Conservation (phyloP, 2,888 invertebrate species). For the Zelleria hepariella region DNA sequence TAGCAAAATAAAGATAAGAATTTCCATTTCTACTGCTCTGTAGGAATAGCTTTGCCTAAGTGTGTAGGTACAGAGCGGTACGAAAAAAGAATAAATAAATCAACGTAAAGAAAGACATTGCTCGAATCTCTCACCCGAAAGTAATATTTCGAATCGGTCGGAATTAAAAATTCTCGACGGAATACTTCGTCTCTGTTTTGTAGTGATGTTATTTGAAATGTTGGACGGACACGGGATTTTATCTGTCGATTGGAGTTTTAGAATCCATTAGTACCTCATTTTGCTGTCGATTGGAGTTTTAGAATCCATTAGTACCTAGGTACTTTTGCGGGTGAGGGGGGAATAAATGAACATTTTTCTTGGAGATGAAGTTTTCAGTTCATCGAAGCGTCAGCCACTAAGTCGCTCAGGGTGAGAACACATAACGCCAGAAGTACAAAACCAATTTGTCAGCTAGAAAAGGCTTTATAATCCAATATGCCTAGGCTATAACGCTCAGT, state of each 20-base stretch:
- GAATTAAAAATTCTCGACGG: slow-evolving; percentile 34
- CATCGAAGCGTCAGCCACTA: background rate
- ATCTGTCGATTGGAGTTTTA: slow-evolving; percentile 22
- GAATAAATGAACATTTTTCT: slow-evolving; percentile 16
- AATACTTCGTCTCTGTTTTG: slow-evolving; percentile 23
- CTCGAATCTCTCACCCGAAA: background rate
- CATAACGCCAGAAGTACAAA: background rate
- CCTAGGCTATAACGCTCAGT: too few species aligned
- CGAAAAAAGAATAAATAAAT: background rate
- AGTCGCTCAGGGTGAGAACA: background rate
- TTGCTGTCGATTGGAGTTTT: slow-evolving; percentile 22
- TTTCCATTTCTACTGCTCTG: too few species aligned
- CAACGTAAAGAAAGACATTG: background rate
- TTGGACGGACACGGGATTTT: slow-evolving; percentile 19
- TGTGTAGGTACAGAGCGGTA: too few species aligned
- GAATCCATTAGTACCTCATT: slow-evolving; percentile 43
- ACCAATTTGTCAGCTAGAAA: too few species aligned
- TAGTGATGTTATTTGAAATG: slow-evolving; percentile 34
- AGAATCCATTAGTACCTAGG: slow-evolving; percentile 42
- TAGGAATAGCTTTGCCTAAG: too few species aligned
- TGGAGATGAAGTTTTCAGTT: background rate
- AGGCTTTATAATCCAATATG: too few species aligned
- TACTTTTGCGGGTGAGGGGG: slow-evolving; percentile 17
- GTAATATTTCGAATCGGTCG: slow-evolving; percentile 11
- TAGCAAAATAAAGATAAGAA: too few species aligned